Base-by-base conservation (phyloP, 2,888 invertebrate species). In the Volucella zonaria region DNA sequence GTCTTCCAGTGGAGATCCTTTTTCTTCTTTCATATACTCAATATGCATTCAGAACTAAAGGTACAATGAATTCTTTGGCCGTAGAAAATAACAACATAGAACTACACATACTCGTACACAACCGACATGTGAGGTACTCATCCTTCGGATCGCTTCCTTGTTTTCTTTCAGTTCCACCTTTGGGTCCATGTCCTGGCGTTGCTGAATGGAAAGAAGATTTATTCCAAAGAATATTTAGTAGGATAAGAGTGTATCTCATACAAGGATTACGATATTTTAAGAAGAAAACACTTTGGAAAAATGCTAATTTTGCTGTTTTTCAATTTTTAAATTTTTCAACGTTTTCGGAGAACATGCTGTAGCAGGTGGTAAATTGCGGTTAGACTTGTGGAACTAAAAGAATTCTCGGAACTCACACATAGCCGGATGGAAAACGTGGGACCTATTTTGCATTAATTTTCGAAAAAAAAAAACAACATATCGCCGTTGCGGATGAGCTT, bases 311-410 rank as follows among this genome's bases (percentile, higher is more conserved):
- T 14, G 14, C 14, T 49, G 3, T 51, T 10, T 54, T 18, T 52
- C 18, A 9, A 18, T 52, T 10, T 54, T 18, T 52, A 4, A 9
- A 18, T 52, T 18, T 52, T 23, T 8, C 52, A 23, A 10, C 52
- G 15, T 8, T 49, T 14, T 49, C 14, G n/a, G 8, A 49, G n/a
- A 4, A 23, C 3, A 3, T 23, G 14, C 14, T 18, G 38, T 10
- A 59, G 75, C 75, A 67, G 67, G 66, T 75, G 75, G 31, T 31
- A 23, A 15, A 61, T 49, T 38, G 40, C 23, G n/a, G 15, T 31
- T 31, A 31, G 4, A 31, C 31, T 31, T 31, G 31, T 31, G 31
- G 6, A 31, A 6, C 31, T 31, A 6, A 1, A 31, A 31, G 1
- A 6, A 31, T 1, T 31, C 31, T 9, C 45, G 40, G 43, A 43